Evolutionary conservation across 2,113 vertebrate species (phyloP).

Genomic region (Apus apus): DNA sequence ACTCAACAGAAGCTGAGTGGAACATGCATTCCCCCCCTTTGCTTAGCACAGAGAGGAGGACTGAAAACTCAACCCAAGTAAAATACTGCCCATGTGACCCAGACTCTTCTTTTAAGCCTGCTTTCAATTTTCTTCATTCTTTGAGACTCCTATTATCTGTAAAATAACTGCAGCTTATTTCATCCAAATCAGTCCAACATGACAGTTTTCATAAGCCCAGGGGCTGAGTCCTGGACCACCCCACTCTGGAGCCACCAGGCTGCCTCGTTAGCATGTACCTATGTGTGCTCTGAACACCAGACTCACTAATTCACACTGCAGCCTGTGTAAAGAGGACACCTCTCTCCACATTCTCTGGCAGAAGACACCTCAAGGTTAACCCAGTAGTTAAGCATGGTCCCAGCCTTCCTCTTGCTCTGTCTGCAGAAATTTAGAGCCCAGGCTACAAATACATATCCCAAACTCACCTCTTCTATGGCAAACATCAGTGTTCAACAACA

Average conservation of each 20-base stretch:
- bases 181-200: rapidly evolving
- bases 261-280: not conserved
- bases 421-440: not conserved
- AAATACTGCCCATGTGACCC: not conserved
- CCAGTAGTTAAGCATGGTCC: not conserved
- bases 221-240: not conserved
- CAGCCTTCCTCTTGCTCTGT: rapidly evolving
- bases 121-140: not conserved
- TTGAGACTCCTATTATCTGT: not conserved
- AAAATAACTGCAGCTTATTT: not conserved
- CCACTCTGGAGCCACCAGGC: not conserved
- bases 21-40: not conserved
- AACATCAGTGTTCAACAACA: rapidly evolving
- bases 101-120: not conserved
- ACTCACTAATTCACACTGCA: not conserved
- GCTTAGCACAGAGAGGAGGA: not conserved
- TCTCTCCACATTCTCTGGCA: not conserved
- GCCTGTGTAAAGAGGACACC: not conserved
- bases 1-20: not conserved
- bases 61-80: not conserved
- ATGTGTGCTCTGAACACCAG: not conserved
- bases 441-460: not conserved
- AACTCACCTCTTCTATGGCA: not conserved
- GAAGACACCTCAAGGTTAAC: not conserved
- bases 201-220: not conserved